Evolutionary conservation across 1,140 invertebrate genomes (phyloP), one percentile per base, ranked within the genome.

Genomic region (Drosophila repletoides): DNA sequence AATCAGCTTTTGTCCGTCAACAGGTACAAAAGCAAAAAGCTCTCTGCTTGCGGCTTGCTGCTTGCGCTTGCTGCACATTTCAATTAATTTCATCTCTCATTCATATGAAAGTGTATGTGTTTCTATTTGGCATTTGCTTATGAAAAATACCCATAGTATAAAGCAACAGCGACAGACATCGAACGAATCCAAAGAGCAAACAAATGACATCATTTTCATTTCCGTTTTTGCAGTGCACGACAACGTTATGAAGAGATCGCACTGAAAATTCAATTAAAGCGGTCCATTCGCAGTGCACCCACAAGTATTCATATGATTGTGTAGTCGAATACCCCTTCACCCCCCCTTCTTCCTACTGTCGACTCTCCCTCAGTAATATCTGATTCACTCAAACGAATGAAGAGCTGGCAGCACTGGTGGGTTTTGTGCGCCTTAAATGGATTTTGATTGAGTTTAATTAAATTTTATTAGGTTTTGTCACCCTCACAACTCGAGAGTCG

Each of bases 371-470:
- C 0, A 14, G 36, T 12, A 19, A 6, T 15, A 2, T 6, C 43
- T 29, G 24, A 17, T 9, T 2, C 41, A 2, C 24, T 2, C 6
- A 40, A 15, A 40, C 15, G n/a, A 5, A 26, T 12, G 4, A 6
- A 28, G n/a, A n/a, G n/a, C n/a, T n/a, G n/a, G n/a, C n/a, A n/a
- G n/a, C n/a, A n/a, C 38, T 56, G 51, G 29, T 34, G 55, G 36
- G 49, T 53, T 52, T 64, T 76, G 67, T 61, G 51, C 63, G 77
- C 77, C 76, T 86, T 84, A 84, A 84, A 84, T 84, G 80, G 67
- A 86, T 84, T 84, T 84, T 84, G 80, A 84, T 84, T 84, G 80
- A 86, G 80, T 86, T 84, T 84, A 84, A 84, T 84, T 86, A 84
- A 84, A 84, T 86, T 84, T 84, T 84, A 84, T 84, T 84, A 84